phyloP scores from a whole-genome alignment of 2,797 vertebrate genomes.

The Fratercula arctica region DNA sequence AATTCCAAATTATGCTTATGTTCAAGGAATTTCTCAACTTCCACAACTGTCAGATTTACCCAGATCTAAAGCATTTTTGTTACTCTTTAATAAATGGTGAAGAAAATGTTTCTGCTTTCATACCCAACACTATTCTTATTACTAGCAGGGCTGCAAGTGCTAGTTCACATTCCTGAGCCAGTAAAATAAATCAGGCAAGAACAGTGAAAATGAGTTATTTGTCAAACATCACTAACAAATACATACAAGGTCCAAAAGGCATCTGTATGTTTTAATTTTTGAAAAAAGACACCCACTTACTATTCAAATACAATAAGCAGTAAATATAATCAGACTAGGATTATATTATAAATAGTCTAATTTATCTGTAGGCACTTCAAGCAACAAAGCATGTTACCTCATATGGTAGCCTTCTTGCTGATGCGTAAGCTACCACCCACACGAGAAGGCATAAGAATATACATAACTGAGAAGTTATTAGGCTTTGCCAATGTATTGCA shows the following conservation, averaged over 20 bases:
- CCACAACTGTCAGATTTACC: neutral
- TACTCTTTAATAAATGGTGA: neutral
- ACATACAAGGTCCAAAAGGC: neutral
- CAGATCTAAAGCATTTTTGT: neutral
- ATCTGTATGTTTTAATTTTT: neutral
- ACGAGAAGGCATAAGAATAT: neutral
- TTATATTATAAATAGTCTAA: neutral
- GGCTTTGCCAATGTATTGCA: neutral
- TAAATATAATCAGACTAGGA: neutral
- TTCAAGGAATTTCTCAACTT: neutral
- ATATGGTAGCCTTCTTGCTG: neutral
- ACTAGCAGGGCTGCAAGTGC: neutral
- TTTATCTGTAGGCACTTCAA: neutral
- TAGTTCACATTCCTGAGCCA: neutral
- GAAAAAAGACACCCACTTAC: neutral
- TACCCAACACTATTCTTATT: neutral
- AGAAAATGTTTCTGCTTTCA: neutral
- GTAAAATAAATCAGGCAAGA: neutral
- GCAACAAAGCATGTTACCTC: neutral
- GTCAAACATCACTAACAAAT: neutral
- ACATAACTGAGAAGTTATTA: neutral
- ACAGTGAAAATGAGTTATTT: neutral
- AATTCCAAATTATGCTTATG: neutral
- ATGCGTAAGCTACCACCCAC: neutral
- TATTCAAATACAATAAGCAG: neutral